Percentiles rank a stretch among this genome's conserved stretches.
These are phyloP conservation scores for Cabera pusaria DNA, from an alignment of 2,888 invertebrate genomes.

Conservation along the genomic window DNA sequence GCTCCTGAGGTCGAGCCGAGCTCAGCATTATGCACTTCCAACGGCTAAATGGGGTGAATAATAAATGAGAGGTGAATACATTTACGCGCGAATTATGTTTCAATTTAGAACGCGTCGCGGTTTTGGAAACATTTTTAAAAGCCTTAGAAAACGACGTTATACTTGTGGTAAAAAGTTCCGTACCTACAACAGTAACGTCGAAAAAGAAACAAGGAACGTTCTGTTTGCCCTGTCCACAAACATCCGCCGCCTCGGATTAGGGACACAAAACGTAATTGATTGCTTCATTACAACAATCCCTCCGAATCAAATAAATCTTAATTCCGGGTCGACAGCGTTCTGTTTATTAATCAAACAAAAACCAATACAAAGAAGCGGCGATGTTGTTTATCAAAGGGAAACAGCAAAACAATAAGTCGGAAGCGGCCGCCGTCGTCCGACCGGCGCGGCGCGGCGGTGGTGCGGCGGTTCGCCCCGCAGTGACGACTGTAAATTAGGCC, in stretches of 20 bases:
- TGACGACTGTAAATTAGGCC: constrained; percentile 36
- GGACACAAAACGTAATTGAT: constrained; percentile 27
- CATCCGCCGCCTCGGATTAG: constrained; percentile 15
- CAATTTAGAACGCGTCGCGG: constrained; percentile 14
- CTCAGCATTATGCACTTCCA: constrained; percentile 26
- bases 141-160: too few species aligned
- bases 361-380: constrained; percentile 63
- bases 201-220: constrained; percentile 12
- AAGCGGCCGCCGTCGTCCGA: constrained; percentile 37
- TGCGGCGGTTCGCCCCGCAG: constrained; percentile 4
- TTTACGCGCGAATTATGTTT: constrained; percentile 21
- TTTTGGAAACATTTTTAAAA: too few species aligned
- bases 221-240: constrained; percentile 10
- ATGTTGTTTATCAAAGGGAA: constrained; percentile 59
- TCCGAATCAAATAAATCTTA: constrained; percentile 35
- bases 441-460: constrained; percentile 7
- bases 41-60: constrained; percentile 30
- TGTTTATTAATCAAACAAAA: constrained; percentile 32
- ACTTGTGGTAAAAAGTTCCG: too few species aligned
- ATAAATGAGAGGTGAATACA: constrained; percentile 21
- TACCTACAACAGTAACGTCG: too few species aligned
- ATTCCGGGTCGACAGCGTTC: constrained; percentile 31
- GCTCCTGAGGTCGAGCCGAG: constrained; percentile 8
- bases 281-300: constrained; percentile 34
- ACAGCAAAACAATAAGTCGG: constrained; percentile 50